Percentiles rank a stretch among this genome's conserved stretches.
Conservation (phyloP, 2,797 vertebrate genomes). For the Telmatherina bonti region DNA sequence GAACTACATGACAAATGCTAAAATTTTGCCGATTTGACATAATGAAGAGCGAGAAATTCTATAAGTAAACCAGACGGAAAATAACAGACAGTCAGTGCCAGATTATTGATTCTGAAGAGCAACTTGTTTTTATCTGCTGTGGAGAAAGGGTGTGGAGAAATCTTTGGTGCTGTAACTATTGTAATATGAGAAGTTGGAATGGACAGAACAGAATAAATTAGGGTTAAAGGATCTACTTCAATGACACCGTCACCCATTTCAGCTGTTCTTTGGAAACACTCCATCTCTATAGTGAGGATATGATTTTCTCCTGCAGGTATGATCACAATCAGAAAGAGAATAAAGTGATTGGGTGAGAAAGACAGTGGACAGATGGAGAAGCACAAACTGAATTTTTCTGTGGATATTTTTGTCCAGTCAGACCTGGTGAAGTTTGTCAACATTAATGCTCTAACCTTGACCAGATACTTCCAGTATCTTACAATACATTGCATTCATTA, state of each 20-base stretch:
- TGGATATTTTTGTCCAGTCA: slow-evolving; percentile 18
- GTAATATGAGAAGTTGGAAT: slow-evolving; percentile 50
- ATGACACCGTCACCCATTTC: slow-evolving; percentile 60
- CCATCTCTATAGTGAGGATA: slow-evolving; percentile 48
- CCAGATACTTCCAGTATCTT: not conserved
- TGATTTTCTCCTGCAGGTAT: slow-evolving; percentile 56
- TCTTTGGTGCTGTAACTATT: slow-evolving; percentile 37
- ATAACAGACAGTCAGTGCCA: slow-evolving; percentile 20
- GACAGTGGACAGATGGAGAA: slow-evolving; percentile 12
- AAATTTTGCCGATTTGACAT: not conserved
- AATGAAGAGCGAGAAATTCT: not conserved
- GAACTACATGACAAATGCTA: not conserved
- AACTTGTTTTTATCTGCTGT: slow-evolving; percentile 22
- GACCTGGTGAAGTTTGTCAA: not conserved
- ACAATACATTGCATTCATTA: not conserved
- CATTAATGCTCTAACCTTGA: not conserved
- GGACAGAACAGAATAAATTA: slow-evolving; percentile 54
- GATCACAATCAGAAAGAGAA: slow-evolving; percentile 66
- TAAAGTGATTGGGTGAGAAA: slow-evolving; percentile 19
- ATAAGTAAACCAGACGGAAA: slow-evolving; percentile 13
- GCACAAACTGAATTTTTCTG: slow-evolving; percentile 31
- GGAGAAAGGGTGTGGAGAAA: slow-evolving; percentile 33
- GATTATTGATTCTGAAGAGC: slow-evolving; percentile 49
- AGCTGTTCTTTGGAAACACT: slow-evolving; percentile 59
- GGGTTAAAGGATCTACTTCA: slow-evolving; percentile 61